Evolutionary conservation across 2,113 vertebrate genomes (phyloP).

Genomic region (Vireo altiloquus): DNA sequence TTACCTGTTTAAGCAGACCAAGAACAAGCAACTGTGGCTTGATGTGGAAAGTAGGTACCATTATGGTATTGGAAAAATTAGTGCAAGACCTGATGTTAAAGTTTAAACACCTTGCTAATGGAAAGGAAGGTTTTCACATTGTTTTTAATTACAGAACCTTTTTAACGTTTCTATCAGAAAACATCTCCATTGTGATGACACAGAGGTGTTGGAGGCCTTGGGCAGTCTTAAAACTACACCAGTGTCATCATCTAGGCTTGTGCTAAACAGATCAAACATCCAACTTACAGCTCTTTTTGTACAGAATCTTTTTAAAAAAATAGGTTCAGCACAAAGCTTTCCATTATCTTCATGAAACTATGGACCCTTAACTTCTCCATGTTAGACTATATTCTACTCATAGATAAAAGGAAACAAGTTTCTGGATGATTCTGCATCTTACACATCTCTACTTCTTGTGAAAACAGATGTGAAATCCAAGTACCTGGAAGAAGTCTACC

Average conservation of each 20-base stretch:
- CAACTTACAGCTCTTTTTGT: not conserved
- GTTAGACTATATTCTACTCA: not conserved
- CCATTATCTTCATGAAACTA: not conserved
- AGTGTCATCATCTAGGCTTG: not conserved
- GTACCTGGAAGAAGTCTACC: not conserved
- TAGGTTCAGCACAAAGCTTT: not conserved
- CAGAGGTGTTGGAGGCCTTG: not conserved
- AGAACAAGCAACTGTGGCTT: not conserved
- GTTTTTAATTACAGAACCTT: not conserved
- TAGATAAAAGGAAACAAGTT: not conserved
- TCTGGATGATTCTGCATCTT: not conserved
- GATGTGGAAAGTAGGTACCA: not conserved
- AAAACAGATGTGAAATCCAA: not conserved
- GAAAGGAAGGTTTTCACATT: not conserved
- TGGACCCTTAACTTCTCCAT: not conserved
- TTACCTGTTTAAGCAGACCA: not conserved
- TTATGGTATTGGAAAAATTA: not conserved
- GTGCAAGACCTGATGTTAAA: not conserved
- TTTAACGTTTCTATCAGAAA: not conserved
- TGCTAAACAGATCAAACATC: not conserved
- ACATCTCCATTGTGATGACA: not conserved
- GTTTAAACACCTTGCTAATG: fast-evolving
- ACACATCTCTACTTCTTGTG: not conserved
- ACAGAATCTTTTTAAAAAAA: not conserved
- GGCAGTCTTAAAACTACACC: not conserved